These are phyloP conservation scores for Caenorhabditis imperialis DNA, from an alignment of 2,888 invertebrate genomes.

Conservation along the genomic window DNA sequence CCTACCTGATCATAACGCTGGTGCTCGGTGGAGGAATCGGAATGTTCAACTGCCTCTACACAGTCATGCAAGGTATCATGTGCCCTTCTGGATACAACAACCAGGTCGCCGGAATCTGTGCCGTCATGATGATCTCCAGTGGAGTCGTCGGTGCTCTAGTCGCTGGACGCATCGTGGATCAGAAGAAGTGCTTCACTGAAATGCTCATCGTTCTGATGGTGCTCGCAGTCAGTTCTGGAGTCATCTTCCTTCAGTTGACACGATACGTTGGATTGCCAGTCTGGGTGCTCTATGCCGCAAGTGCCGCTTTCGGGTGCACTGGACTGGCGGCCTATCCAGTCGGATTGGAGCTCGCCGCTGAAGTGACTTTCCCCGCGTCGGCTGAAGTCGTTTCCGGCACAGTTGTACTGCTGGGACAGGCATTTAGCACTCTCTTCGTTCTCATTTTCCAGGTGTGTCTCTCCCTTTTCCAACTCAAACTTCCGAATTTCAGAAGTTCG, in stretches of 20 bases:
- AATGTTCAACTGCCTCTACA: slow-evolving; percentile 38
- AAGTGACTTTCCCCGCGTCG: slow-evolving; percentile 16
- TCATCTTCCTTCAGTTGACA: slow-evolving; percentile 15
- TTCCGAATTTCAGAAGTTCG: no score
- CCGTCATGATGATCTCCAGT: slow-evolving; percentile 9
- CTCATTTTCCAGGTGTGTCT: no score
- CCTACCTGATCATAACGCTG: slow-evolving; percentile 3
- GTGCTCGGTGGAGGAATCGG: slow-evolving; percentile 30
- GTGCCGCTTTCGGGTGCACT: slow-evolving; percentile 7
- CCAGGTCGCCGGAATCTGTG: slow-evolving; percentile 7
- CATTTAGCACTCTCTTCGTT: slow-evolving; percentile 10
- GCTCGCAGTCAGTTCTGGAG: slow-evolving; percentile 6
- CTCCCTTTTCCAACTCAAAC: no score
- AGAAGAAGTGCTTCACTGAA: not conserved
- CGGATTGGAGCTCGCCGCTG: slow-evolving; percentile 31
- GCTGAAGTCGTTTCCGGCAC: slow-evolving; percentile 19
- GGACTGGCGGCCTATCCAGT: slow-evolving; percentile 42
- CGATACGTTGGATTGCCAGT: not conserved
- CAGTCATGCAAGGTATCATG: slow-evolving; percentile 21
- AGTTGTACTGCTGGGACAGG: slow-evolving; percentile 27
- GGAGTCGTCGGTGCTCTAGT: slow-evolving; percentile 14
- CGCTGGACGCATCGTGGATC: slow-evolving; percentile 8
- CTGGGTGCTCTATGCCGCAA: not conserved
- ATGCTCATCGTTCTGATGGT: not conserved
- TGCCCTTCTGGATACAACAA: slow-evolving; percentile 28